Percentiles rank a stretch among this genome's conserved stretches.
phyloP scores from a whole-genome alignment of 92 coral and sea anemone species.

The Meandrina meandrites region DNA sequence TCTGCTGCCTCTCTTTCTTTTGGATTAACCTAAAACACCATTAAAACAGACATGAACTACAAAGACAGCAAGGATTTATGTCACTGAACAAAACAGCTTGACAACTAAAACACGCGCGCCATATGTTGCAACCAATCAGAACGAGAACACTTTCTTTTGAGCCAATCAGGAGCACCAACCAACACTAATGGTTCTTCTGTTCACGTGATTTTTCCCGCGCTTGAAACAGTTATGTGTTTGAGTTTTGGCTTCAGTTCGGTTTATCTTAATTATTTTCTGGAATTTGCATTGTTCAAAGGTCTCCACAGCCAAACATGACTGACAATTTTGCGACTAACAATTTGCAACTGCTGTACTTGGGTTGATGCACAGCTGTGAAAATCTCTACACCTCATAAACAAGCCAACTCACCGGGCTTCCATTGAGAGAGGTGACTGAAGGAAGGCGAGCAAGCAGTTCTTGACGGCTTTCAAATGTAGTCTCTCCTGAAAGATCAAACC shows the following conservation, averaged over 20 bases:
- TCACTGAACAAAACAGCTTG: neutral
- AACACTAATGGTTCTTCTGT: neutral
- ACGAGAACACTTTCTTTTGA: neutral
- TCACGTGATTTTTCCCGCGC: neutral
- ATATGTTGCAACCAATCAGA: neutral
- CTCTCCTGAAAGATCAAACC: slow-evolving; percentile 43
- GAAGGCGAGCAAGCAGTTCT: slow-evolving; percentile 84
- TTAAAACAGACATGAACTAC: neutral
- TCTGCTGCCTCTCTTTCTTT: slow-evolving; percentile 89
- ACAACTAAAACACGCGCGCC: neutral
- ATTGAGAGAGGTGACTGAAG: slow-evolving; percentile 71
- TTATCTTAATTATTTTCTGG: too few species aligned
- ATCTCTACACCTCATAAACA: neutral
- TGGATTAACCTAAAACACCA: slow-evolving; percentile 54
- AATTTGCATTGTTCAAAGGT: neutral
- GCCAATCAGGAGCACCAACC: neutral
- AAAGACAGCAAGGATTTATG: too few species aligned
- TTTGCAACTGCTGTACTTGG: neutral
- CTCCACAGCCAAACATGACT: neutral
- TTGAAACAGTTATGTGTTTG: neutral
- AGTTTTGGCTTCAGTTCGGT: neutral
- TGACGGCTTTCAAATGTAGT: slow-evolving; percentile 80
- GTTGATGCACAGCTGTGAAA: neutral
- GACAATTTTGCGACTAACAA: neutral
- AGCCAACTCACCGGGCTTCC: slow-evolving; percentile 68